Evolutionary conservation across 2,888 invertebrate genomes (phyloP).

Genomic region (Conomelus anceps): DNA sequence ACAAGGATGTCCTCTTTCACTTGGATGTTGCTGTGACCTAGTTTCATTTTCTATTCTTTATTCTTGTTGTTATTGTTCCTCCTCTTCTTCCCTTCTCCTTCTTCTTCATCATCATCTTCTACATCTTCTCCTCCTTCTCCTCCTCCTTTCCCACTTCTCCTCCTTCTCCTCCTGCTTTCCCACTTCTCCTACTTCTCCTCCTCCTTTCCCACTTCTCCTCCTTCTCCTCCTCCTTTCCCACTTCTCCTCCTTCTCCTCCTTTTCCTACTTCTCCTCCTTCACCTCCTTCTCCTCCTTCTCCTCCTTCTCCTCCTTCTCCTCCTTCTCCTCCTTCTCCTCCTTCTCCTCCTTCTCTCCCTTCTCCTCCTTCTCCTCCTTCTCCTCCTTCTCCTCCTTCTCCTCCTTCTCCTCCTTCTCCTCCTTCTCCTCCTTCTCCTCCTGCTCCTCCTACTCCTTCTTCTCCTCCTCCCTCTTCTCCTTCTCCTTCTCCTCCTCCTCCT

Average conservation of each 20-base stretch:
- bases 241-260: not conserved
- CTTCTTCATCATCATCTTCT: not conserved
- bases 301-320: not conserved
- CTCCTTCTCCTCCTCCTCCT: no score
- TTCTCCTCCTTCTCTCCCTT: not conserved
- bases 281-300: not conserved
- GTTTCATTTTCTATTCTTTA: not conserved
- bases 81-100: no score
- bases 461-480: no score
- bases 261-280: not conserved
- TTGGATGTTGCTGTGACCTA: not conserved
- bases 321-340: not conserved
- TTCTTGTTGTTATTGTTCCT: no score
- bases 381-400: no score
- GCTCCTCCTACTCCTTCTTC: no score
- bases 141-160: not conserved
- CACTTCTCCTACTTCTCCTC: not conserved
- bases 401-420: no score
- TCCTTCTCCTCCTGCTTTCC: not conserved
- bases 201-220: not conserved
- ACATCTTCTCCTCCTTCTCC: not conserved
- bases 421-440: no score
- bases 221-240: not conserved
- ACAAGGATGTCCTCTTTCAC: not conserved
- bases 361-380: not conserved